Base-by-base conservation (phyloP, 1,140 invertebrate species). In the Laodelphax striatellus region DNA sequence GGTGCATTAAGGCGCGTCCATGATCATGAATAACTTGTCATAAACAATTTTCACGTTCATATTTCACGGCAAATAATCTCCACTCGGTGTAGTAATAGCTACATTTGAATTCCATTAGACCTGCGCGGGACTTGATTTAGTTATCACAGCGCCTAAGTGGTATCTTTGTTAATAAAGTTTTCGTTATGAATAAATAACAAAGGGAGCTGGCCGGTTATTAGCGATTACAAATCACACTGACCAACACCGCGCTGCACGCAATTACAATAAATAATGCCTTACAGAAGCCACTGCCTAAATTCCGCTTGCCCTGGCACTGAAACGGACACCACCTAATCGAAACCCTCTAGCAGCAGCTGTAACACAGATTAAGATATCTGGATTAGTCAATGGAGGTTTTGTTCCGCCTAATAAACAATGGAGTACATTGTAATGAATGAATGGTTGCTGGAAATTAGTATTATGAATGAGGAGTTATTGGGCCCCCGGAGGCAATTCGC, bases 161-260 rank as follows among this genome's bases (percentile, higher is more conserved):
- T 22, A 17, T 19, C 46, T 50, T 22, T 50, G 46, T 17, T 50
- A 50, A 50, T 50, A 50, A 22, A 17, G 21, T 50, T 50, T 22
- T 50, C 46, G 46, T 50, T 50, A 19, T 50, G 46, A 50, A 50
- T 50, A 50, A 50, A 50, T 50, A 50, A 50, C 21, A 50, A 19
- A 50, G 16, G 46, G 46, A 22, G 21, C 46, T 50, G 46, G 46
- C 46, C 46, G 21, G 46, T 50, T 50, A 50, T 50, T 50, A 50
- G 46, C 46, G 46, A 50, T 50, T 50, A 50, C 46, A 50, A 50
- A 50, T 50, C 46, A 50, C 46, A 50, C 21, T 17, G 21, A 17
- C 46, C 46, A 50, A 22, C 46, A 4, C 6, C 6, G 46, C 16
- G 46, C 46, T 22, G 21, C 46, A 17, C 21, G 16, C 46, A 50